Evolutionary conservation across 2,113 vertebrate genomes (phyloP).

Genomic region (Mormyrus iriodes): DNA sequence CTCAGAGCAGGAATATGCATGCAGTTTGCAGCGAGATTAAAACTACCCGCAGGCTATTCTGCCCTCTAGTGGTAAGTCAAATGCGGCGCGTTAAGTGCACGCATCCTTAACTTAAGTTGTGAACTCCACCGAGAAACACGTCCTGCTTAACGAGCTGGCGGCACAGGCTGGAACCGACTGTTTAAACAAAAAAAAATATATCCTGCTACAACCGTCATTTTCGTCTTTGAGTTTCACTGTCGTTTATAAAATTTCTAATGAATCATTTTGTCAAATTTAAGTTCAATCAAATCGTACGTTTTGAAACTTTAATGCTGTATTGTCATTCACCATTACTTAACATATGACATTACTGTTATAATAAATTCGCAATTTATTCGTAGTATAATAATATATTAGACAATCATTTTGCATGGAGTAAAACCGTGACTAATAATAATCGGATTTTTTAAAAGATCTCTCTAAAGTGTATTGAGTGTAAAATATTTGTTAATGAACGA

Average conservation of each 20-base stretch:
- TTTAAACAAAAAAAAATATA: not conserved
- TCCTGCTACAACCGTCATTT: not conserved
- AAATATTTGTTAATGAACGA: not conserved
- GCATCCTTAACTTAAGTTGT: not conserved
- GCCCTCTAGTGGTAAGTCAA: not conserved
- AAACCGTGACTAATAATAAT: not conserved
- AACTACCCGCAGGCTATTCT: not conserved
- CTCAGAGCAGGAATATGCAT: not conserved
- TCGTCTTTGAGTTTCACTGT: not conserved
- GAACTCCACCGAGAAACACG: not conserved
- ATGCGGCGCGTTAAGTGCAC: not conserved
- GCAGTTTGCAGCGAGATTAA: not conserved
- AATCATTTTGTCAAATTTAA: not conserved
- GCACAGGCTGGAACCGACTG: not conserved
- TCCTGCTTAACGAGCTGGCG: not conserved
- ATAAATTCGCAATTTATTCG: not conserved
- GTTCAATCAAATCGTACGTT: not conserved
- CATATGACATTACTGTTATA: not conserved
- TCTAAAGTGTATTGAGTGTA: not conserved
- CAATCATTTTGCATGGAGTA: not conserved
- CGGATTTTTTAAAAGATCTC: not conserved
- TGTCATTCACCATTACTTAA: not conserved
- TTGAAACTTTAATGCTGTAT: not conserved
- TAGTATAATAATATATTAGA: not conserved
- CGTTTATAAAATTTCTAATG: not conserved